Evolutionary conservation across 2,888 invertebrate species (phyloP).

Genomic region (Ectobius pallidus): DNA sequence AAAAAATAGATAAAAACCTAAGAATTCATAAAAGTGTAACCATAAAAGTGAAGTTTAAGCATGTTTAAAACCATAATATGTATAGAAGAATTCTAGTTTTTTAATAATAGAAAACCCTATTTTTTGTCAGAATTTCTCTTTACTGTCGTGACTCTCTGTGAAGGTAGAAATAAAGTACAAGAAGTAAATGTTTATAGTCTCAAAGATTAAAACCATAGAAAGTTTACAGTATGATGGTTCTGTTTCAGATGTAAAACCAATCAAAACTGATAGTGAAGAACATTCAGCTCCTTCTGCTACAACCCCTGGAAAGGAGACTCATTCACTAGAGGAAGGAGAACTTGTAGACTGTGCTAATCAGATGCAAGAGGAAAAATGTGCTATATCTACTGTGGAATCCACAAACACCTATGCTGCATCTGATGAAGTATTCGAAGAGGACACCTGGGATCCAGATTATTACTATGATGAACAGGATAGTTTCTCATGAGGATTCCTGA

Average conservation of each 20-base stretch:
- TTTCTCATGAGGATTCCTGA: conserved; percentile 25
- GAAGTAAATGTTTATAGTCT: too few species aligned
- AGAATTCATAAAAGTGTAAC: too few species aligned
- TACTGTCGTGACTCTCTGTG: too few species aligned
- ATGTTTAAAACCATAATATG: too few species aligned
- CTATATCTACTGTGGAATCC: not conserved
- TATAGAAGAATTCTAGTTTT: too few species aligned
- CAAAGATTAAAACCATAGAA: too few species aligned
- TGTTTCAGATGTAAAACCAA: conserved; percentile 16
- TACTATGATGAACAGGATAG: conserved; percentile 31
- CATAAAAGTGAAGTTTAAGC: too few species aligned
- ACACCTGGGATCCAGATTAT: conserved; percentile 23
- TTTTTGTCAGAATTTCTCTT: too few species aligned
- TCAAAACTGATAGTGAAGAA: not conserved
- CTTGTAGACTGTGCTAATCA: conserved; percentile 11
- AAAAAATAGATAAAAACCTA: too few species aligned
- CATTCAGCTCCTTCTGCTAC: not conserved
- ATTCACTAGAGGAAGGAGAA: conserved; percentile 22
- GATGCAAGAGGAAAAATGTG: not conserved
- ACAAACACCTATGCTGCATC: not conserved
- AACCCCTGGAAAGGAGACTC: conserved; percentile 12
- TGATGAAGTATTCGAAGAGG: conserved; percentile 16
- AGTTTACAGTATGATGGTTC: too few species aligned
- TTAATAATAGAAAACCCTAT: too few species aligned
- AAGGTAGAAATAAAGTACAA: too few species aligned